These are phyloP conservation scores for Xanthorhoe designata DNA, from an alignment of 2,888 invertebrate species.

Conservation along the genomic window DNA sequence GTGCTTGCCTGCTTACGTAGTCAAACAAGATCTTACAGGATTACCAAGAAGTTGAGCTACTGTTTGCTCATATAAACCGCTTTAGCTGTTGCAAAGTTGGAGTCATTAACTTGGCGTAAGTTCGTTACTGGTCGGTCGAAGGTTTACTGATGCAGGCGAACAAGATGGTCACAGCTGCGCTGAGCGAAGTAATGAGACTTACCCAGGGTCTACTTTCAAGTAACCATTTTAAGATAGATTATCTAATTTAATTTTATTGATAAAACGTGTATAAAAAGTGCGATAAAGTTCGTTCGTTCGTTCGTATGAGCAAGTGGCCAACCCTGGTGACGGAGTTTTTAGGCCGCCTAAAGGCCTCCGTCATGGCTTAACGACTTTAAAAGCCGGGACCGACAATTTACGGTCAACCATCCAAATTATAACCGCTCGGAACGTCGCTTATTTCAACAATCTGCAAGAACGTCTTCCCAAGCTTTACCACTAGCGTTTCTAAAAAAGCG, in stretches of 20 bases:
- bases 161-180: conserved; percentile 57
- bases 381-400: no score
- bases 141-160: conserved; percentile 49
- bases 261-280: no score
- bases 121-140: conserved; percentile 56
- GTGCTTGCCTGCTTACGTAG: conserved; percentile 7
- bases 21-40: conserved; percentile 15
- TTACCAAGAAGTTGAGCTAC: conserved; percentile 27
- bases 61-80: conserved; percentile 17
- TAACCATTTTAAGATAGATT: background rate
- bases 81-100: conserved; percentile 55
- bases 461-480: no score
- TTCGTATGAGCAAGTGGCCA: no score
- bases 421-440: no score
- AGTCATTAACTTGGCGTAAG: conserved; percentile 71
- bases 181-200: conserved; percentile 61
- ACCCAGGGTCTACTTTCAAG: conserved; percentile 24
- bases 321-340: no score
- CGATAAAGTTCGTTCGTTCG: no score
- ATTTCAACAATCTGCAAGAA: no score
- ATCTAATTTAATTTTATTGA: background rate
- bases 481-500: no score
- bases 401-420: no score
- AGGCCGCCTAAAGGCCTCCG: no score
- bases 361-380: no score